A percentile compares a stretch with the other conserved stretches of the same genome.
Evolutionary conservation across 1,140 invertebrate species (phyloP).

Genomic region (Diabrotica virgifera): DNA sequence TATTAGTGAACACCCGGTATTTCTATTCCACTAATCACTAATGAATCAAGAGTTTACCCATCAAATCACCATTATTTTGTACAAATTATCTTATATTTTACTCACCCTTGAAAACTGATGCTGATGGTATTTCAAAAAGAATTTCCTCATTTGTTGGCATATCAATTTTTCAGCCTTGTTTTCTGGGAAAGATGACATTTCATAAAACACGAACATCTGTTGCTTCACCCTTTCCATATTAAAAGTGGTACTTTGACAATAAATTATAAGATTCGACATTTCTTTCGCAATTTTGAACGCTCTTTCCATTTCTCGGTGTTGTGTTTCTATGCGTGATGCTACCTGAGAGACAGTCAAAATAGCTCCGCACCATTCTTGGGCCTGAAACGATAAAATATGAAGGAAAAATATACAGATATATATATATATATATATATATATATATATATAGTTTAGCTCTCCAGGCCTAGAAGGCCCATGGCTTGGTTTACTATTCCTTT

Average conservation of each 20-base stretch:
- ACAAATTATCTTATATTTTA: not conserved
- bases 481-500: too few species aligned
- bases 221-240: conserved; percentile 65
- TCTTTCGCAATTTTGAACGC: conserved; percentile 89
- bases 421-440: too few species aligned
- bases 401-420: too few species aligned
- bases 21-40: too few species aligned
- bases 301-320: conserved; percentile 84
- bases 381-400: conserved; percentile 41
- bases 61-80: too few species aligned
- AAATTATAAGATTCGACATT: conserved; percentile 94
- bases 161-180: conserved; percentile 91
- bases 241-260: conserved; percentile 88
- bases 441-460: too few species aligned
- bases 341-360: conserved; percentile 82
- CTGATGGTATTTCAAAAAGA: conserved; percentile 84
- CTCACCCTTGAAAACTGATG: conserved; percentile 82
- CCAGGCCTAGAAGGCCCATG: too few species aligned
- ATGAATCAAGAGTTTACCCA: too few species aligned
- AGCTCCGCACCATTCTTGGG: conserved; percentile 81
- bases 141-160: conserved; percentile 72
- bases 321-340: conserved; percentile 71
- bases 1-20: too few species aligned
- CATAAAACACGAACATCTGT: conserved; percentile 74
- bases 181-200: conserved; percentile 97